Conservation (phyloP, 1,140 invertebrate genomes). For the Pseudomyrmex flavicornis region DNA sequence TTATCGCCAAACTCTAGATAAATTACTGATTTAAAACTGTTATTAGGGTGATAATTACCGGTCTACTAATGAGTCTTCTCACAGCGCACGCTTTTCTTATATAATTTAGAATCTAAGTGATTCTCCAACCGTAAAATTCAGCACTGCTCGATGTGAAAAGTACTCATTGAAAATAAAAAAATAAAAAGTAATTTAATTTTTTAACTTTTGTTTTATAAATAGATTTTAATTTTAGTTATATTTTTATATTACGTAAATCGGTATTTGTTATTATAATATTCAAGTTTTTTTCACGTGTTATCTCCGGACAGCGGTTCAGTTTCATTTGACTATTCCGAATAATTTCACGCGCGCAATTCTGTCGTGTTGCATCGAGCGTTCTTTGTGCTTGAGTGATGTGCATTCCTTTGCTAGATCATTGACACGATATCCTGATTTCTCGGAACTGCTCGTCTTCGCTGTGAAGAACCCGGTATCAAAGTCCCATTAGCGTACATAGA, state of each 20-base stretch:
- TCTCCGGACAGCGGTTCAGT: conserved; percentile 19
- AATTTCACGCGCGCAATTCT: conserved; percentile 34
- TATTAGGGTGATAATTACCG: conserved; percentile 46
- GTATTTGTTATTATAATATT: not conserved
- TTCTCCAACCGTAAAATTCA: conserved; percentile 26
- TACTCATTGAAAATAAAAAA: no score
- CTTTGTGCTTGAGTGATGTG: conserved; percentile 11
- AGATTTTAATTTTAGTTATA: not conserved
- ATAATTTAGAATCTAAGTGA: conserved; percentile 17
- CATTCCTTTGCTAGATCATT: not conserved
- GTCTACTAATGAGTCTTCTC: conserved; percentile 23
- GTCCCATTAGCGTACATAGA: conserved; percentile 43
- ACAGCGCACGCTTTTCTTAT: conserved; percentile 14
- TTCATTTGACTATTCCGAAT: conserved; percentile 48
- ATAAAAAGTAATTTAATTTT: no score
- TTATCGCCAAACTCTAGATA: conserved; percentile 21
- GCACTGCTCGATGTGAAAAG: not conserved
- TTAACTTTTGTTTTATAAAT: not conserved
- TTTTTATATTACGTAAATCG: not conserved
- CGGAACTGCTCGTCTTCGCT: not conserved
- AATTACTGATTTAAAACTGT: conserved; percentile 10
- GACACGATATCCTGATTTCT: conserved; percentile 24
- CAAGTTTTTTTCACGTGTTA: conserved; percentile 13
- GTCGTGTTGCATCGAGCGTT: conserved; percentile 34
- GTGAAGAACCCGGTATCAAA: conserved; percentile 36